Evolutionary conservation across 2,888 invertebrate species (phyloP).

Genomic region (Steinernema scapterisci): DNA sequence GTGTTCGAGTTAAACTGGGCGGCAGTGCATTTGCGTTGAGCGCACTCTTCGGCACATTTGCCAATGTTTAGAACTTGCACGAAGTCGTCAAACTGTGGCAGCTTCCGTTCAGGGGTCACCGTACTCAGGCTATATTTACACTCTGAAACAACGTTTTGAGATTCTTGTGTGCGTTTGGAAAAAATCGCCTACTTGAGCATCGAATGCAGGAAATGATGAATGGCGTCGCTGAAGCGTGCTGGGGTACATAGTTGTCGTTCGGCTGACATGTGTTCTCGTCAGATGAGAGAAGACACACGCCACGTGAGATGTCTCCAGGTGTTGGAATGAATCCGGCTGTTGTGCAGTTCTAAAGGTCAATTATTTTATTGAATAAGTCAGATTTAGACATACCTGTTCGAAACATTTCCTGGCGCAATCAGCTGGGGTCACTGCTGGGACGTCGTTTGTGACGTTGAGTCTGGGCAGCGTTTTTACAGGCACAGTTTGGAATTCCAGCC

Average conservation of each 20-base stretch:
- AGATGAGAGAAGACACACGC: slow-evolving; percentile 64
- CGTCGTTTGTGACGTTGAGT: slow-evolving; percentile 65
- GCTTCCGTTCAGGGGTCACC: slow-evolving; percentile 48
- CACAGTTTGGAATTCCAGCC: slow-evolving; percentile 64
- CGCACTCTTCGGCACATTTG: slow-evolving; percentile 61
- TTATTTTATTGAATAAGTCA: slow-evolving; percentile 22
- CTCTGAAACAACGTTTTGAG: slow-evolving; percentile 43
- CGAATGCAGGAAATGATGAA: slow-evolving; percentile 65
- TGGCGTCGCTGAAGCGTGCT: slow-evolving; percentile 63
- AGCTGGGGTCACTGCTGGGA: slow-evolving; percentile 63
- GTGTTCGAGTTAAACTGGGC: slow-evolving; percentile 61
- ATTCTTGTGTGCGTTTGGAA: background rate
- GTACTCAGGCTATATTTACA: slow-evolving; percentile 61
- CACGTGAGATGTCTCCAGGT: slow-evolving; percentile 54
- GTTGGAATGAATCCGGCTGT: slow-evolving; percentile 66
- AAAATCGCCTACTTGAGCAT: slow-evolving; percentile 57
- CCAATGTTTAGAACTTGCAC: slow-evolving; percentile 53
- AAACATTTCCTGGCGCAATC: slow-evolving; percentile 66
- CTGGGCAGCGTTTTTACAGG: slow-evolving; percentile 59
- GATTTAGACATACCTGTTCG: slow-evolving; percentile 48
- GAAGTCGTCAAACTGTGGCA: slow-evolving; percentile 53
- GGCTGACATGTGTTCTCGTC: slow-evolving; percentile 53
- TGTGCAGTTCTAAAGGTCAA: slow-evolving; percentile 53
- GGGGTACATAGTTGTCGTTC: slow-evolving; percentile 57
- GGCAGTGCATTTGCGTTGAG: slow-evolving; percentile 53